Percentiles rank a stretch among this genome's conserved stretches.
Evolutionary conservation across 1,140 invertebrate species (phyloP).

Genomic region (Dysdera silvatica): DNA sequence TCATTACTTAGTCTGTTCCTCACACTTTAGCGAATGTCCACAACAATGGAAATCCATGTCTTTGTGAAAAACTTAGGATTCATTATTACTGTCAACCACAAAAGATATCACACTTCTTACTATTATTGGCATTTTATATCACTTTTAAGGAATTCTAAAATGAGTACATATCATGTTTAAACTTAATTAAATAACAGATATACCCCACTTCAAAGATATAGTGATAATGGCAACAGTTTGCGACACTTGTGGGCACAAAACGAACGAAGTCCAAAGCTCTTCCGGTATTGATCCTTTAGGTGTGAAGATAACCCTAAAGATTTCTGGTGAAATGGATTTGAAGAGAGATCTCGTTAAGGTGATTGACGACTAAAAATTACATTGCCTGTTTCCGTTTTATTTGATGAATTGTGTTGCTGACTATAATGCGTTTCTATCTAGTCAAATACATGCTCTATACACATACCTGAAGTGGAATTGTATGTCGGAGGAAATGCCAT

Average conservation of each 20-base stretch:
- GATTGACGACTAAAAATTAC: slow-evolving; percentile 31
- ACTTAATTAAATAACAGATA: slow-evolving; percentile 54
- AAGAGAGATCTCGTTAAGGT: slow-evolving; percentile 87
- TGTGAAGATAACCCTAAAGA: slow-evolving; percentile 63
- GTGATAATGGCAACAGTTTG: slow-evolving; percentile 94
- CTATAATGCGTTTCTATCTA: slow-evolving; percentile 42
- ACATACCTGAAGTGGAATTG: slow-evolving; percentile 84
- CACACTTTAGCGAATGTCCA: no score
- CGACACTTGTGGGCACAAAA: slow-evolving; percentile 78
- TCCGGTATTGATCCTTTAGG: slow-evolving; percentile 80
- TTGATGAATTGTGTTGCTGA: background rate
- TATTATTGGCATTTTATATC: no score
- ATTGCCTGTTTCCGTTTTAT: background rate
- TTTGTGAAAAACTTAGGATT: no score
- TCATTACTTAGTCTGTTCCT: no score
- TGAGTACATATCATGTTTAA: no score
- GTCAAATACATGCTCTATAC: slow-evolving; percentile 83
- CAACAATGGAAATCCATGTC: no score
- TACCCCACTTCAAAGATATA: slow-evolving; percentile 93
- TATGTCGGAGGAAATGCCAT: slow-evolving; percentile 69
- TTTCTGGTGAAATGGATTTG: slow-evolving; percentile 69
- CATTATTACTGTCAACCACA: no score
- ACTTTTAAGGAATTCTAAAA: no score
- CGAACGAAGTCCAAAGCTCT: slow-evolving; percentile 93
- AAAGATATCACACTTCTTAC: no score